Evolutionary conservation across 2,797 vertebrate genomes (phyloP), one percentile per base, ranked within the genome.

Genomic region (Neoniphon sammara): DNA sequence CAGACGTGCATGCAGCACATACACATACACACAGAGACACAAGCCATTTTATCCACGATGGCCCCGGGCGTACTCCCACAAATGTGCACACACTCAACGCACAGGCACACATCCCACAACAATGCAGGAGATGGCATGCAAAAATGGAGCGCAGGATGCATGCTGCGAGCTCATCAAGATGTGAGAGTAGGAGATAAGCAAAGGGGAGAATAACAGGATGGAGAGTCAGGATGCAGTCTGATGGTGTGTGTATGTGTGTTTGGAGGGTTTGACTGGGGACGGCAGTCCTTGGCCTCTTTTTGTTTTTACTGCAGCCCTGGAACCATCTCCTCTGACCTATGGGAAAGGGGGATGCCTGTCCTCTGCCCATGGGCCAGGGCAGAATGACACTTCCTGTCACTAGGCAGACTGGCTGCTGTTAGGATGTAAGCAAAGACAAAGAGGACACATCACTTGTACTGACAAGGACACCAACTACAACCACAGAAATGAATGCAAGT

Each of bases 121-220:
- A 87, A 85, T 77, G 64, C 20, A 23, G 34, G 61, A 73, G 70
- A 66, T 62, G 72, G 61, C 15, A 39, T 68, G 73, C 69, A 73
- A 80, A 31, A 84, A 78, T 17, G 53, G 76, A 81, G 83, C 42
- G 78, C 84, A 87, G 91, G 92, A 91, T 91, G 86, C 85, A 65
- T 44, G 77, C 75, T 85, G 78, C 63, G 74, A 81, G 70, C 61
- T 50, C 55, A 54, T 74, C 66, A 57, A 82, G 88, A 92, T 87
- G 85, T 87, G 88, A 90, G 79, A 84, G 77, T 30, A 73, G 1
- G 2, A 91, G 92, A 93, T 91, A 93, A 90, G 82, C 20, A 56
- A 25, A 1, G 18, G 75, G 76, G 86, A 85, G 82, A 91, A 92
- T 84, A 90, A 90, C 92, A 94, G 92, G 91, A 92, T 90, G 89